These are phyloP conservation scores for Malaclemys terrapin DNA, from an alignment of 2,113 vertebrate genomes.

Conservation along the genomic window DNA sequence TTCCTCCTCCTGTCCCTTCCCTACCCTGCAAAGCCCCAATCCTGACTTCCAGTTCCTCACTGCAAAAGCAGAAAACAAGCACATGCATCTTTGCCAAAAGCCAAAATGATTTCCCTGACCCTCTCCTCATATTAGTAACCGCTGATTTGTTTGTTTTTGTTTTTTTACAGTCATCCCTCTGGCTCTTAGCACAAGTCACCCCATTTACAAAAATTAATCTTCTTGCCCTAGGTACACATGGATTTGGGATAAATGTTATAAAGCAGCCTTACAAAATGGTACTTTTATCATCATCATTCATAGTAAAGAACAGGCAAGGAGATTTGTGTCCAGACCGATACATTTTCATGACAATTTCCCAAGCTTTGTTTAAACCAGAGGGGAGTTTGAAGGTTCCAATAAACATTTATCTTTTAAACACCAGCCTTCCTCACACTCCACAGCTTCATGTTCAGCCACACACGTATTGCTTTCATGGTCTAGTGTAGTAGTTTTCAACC, in stretches of 20 bases:
- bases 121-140: not conserved
- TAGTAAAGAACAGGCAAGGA: not conserved
- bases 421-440: not conserved
- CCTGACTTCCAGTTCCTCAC: not conserved
- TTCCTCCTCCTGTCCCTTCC: too few relatives aligned
- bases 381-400: not conserved
- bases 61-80: not conserved
- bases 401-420: not conserved
- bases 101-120: not conserved
- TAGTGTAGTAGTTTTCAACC: not conserved
- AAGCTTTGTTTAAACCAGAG: not conserved
- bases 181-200: not conserved
- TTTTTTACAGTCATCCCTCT: not conserved
- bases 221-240: not conserved
- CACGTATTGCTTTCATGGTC: not conserved
- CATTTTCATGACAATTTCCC: not conserved
- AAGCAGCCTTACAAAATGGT: not conserved
- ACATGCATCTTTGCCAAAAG: not conserved
- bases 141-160: not conserved
- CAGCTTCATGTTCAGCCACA: not conserved
- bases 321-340: not conserved
- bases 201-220: not conserved
- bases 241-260: not conserved
- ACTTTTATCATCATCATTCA: not conserved
- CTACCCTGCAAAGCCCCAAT: too few relatives aligned